These are phyloP conservation scores for Arenaria interpres DNA, from an alignment of 2,113 vertebrate genomes.

Conservation along the genomic window DNA sequence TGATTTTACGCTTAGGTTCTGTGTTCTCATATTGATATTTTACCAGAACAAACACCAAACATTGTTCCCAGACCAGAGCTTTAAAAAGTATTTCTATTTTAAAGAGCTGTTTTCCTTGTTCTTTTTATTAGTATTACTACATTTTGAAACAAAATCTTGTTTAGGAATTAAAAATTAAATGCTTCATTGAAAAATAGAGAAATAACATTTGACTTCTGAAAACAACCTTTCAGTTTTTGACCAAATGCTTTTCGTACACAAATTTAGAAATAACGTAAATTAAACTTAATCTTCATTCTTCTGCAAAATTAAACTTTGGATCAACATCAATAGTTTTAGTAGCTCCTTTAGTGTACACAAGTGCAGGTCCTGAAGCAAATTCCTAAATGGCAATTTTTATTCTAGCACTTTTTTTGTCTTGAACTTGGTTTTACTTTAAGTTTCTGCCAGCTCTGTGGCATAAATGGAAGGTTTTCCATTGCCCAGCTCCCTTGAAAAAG, in stretches of 20 bases:
- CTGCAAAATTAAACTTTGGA: background rate
- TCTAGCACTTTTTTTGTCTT: background rate
- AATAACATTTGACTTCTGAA: background rate
- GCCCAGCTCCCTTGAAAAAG: background rate
- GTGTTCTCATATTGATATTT: background rate
- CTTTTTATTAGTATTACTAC: background rate
- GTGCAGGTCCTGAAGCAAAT: background rate
- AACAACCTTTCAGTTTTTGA: background rate
- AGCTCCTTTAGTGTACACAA: background rate
- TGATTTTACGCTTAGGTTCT: background rate
- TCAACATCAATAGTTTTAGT: background rate
- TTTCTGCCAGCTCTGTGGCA: background rate
- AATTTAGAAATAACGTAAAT: background rate
- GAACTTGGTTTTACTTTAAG: background rate
- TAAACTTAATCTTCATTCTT: background rate
- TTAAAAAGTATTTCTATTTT: background rate
- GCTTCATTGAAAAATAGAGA: background rate
- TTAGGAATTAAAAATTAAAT: background rate
- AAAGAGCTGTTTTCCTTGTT: background rate
- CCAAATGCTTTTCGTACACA: background rate
- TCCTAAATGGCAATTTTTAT: background rate
- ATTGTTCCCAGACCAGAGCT: background rate
- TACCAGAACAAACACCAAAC: background rate
- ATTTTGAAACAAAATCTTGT: background rate
- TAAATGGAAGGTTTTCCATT: background rate